Evolutionary conservation across 2,797 vertebrate genomes (phyloP).

Genomic region (Sphenodon punctatus): DNA sequence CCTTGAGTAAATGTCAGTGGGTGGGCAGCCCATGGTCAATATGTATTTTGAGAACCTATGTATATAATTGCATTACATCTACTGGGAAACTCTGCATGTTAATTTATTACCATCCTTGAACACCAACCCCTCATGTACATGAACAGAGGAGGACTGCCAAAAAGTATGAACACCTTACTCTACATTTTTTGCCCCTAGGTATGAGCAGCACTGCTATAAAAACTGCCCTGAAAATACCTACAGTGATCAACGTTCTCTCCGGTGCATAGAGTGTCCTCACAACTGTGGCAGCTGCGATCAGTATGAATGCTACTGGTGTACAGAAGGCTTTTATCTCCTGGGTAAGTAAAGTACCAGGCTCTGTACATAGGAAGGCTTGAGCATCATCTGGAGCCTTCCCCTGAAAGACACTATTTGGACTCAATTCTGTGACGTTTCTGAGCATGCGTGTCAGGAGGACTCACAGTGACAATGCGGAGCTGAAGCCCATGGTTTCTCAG

Average conservation of each 20-base stretch:
- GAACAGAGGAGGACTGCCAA: background rate
- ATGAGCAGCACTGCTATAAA: constrained; percentile 78
- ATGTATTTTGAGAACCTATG: too few relatives aligned
- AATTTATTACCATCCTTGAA: too few relatives aligned
- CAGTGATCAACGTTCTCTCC: constrained; percentile 48
- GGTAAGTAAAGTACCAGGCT: constrained; percentile 69
- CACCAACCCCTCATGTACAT: too few relatives aligned
- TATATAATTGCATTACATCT: too few relatives aligned
- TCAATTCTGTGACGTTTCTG: background rate
- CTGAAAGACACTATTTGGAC: background rate
- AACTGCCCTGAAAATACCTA: constrained; percentile 87
- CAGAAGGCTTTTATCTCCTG: constrained; percentile 80
- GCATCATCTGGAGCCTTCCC: background rate
- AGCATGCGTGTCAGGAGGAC: background rate
- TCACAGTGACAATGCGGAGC: background rate
- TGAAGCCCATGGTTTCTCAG: background rate
- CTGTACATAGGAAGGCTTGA: background rate
- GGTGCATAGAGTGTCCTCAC: constrained; percentile 77
- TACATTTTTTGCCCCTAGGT: constrained; percentile 71
- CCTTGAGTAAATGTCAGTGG: too few relatives aligned
- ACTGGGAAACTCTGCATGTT: background rate
- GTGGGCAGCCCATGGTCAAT: too few relatives aligned
- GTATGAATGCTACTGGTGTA: constrained; percentile 83
- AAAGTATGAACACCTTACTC: background rate
- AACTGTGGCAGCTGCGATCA: constrained; percentile 83